These are phyloP conservation scores for Cossypha caffra DNA, from an alignment of 2,797 vertebrate species.

Conservation along the genomic window DNA sequence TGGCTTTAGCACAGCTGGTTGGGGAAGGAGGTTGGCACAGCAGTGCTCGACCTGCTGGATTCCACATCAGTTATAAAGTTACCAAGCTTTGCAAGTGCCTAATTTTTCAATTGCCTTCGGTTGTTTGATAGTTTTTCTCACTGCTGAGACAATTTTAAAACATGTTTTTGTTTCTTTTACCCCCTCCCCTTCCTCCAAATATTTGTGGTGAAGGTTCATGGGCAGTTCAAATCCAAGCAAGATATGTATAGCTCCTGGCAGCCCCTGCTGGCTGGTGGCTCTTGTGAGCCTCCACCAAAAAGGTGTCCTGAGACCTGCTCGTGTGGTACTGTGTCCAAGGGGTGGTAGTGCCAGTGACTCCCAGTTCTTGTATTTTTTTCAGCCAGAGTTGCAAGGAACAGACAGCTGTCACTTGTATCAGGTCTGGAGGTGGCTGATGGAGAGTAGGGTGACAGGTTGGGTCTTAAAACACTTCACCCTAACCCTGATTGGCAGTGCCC, in stretches of 20 bases:
- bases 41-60: rapidly evolving
- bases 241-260: neutral
- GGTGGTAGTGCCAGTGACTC: neutral
- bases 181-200: neutral
- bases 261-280: neutral
- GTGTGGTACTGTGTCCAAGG: rapidly evolving
- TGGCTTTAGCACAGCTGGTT: neutral
- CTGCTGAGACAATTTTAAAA: neutral
- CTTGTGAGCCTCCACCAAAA: neutral
- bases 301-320: neutral
- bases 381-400: neutral
- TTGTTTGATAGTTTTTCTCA: neutral
- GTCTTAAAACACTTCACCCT: neutral
- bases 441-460: neutral
- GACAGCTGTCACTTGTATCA: neutral
- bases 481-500: rapidly evolving
- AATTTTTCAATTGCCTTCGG: neutral
- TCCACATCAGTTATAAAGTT: neutral
- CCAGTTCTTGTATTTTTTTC: neutral
- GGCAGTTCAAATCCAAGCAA: neutral
- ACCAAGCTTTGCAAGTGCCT: neutral
- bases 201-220: neutral
- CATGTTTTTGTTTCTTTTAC: neutral
- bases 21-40: neutral
- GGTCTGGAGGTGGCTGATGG: neutral